Conservation (phyloP, 2,888 invertebrate genomes). For the Eilema griseolum region DNA sequence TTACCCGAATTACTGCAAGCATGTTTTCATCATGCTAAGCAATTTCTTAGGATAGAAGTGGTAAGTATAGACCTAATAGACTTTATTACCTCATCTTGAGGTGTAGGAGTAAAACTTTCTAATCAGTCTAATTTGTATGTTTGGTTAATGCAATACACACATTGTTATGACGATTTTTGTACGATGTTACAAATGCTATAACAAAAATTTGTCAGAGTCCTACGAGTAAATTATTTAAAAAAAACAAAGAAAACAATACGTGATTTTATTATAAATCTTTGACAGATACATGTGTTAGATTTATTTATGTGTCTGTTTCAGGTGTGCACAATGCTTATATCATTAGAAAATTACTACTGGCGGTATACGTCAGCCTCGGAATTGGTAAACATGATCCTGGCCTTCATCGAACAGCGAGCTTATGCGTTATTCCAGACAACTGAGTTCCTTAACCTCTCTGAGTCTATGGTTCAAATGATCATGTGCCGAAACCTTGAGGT, state of each 20-base stretch:
- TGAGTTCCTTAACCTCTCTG: slow-evolving; percentile 95
- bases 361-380: slow-evolving; percentile 97
- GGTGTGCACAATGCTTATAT: slow-evolving; percentile 97
- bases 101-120: background rate
- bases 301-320: slow-evolving; percentile 58
- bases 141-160: too few relatives aligned
- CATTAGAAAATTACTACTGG: slow-evolving; percentile 98
- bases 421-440: slow-evolving; percentile 93
- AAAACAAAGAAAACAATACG: too few relatives aligned
- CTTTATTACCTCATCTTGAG: background rate
- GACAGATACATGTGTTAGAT: background rate
- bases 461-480: slow-evolving; percentile 98
- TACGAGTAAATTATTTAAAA: too few relatives aligned
- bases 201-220: too few relatives aligned
- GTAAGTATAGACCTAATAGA: slow-evolving; percentile 79
- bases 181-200: too few relatives aligned
- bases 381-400: slow-evolving; percentile 97
- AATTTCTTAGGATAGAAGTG: slow-evolving; percentile 96
- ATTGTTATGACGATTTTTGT: too few relatives aligned
- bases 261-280: background rate
- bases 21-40: slow-evolving; percentile 98
- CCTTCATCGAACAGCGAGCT: slow-evolving; percentile 95
- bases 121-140: background rate
- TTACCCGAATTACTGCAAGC: slow-evolving; percentile 96
- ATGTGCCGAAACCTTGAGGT: slow-evolving; percentile 97